These are phyloP conservation scores for Pseudochaenichthys georgianus DNA, from an alignment of 2,797 vertebrate genomes.

Conservation along the genomic window DNA sequence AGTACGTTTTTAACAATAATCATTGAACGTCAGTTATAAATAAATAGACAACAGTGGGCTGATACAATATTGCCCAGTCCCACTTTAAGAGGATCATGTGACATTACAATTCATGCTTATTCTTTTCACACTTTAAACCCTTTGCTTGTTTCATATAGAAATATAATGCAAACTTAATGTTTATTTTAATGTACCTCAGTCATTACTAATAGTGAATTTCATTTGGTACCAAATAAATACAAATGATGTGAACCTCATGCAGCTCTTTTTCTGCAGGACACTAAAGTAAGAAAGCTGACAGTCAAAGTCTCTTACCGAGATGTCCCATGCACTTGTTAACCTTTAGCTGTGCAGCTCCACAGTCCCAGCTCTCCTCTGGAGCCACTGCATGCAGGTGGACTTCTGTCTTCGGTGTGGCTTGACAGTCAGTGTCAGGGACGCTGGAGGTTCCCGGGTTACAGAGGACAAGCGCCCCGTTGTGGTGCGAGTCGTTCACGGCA, in stretches of 20 bases:
- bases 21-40: no score
- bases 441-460: conserved; percentile 73
- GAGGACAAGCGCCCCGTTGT: conserved; percentile 66
- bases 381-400: not conserved
- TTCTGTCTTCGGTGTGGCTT: conserved; percentile 2
- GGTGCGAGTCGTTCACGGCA: conserved; percentile 33
- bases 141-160: no score
- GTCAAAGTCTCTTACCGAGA: conserved; percentile 50
- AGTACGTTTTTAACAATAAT: no score
- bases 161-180: no score
- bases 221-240: not conserved
- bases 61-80: no score
- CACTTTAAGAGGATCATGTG: no score
- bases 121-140: no score
- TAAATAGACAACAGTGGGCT: no score
- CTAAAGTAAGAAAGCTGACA: not conserved
- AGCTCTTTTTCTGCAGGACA: not conserved
- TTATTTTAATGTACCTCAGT: not conserved
- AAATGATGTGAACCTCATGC: not conserved
- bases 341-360: not conserved
- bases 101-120: no score
- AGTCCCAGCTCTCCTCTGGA: not conserved
- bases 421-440: conserved; percentile 34
- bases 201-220: not conserved
- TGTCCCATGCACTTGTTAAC: not conserved